Evolutionary conservation across 2,888 invertebrate genomes (phyloP), one percentile per base, ranked within the genome.

Genomic region (Ormyrus nitidulus): DNA sequence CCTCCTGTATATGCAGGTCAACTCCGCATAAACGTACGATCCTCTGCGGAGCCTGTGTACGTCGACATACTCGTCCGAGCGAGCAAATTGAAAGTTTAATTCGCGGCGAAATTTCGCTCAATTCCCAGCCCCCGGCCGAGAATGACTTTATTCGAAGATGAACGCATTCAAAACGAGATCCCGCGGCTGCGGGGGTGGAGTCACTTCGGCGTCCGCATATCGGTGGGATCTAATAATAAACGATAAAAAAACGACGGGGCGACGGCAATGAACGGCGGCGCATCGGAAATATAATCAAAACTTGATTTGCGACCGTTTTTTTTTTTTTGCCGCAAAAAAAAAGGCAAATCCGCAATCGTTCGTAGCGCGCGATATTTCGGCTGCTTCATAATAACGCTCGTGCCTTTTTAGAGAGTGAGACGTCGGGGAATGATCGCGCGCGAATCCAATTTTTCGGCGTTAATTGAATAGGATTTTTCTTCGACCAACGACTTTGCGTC

Each of bases 11-110:
- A 34, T 3, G 34, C 34, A 34, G 34, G 34, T 34, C 34, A 34
- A 34, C 34, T 4, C 34, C 34, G 34, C 34, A 4, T 34, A 4
- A 34, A 34, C 34, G 34, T 34, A 34, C 56, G 58, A 6, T 11
- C 19, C 5, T 34, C 1, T 13, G 66, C 46, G 49, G 13, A 49
- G n/a, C 4, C 34, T 34, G 46, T n/a, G 61, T n/a, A 11, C 51
- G 13, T 59, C 3, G 34, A 34, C 34, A 0, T 4, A 10, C 51
- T 9, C 49, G 65, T 44, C 58, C 59, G 71, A 71, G 71, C n/a
- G 68, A 69, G 64, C 77, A 74, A 77, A 81, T 81, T 77, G 81
- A 75, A 78, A 78, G 78, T 81, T 81, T 78, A 77, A 78, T 81
- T 81, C 61, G 71, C 53, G 64, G 62, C 51, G 53, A 77, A 81